These are phyloP conservation scores for Cryptoprocta ferox DNA, from an alignment of 2,797 vertebrate genomes.

Conservation along the genomic window DNA sequence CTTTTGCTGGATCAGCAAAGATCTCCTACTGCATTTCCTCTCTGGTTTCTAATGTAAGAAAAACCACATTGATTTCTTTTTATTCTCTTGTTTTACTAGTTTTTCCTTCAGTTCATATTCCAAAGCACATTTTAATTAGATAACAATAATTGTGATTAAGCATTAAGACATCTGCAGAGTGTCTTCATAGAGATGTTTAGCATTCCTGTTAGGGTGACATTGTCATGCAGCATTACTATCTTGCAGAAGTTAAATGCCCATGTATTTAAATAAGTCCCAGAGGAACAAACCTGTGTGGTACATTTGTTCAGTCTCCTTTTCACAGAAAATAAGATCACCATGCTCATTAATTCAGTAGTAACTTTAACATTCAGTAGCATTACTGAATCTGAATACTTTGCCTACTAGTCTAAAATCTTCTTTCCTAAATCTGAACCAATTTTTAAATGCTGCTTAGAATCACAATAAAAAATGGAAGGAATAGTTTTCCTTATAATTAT, in stretches of 20 bases:
- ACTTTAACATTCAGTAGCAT: too few species aligned
- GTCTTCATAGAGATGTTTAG: conserved; percentile 40
- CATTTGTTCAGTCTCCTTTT: conserved; percentile 46
- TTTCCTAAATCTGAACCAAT: background rate
- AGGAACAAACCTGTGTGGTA: background rate
- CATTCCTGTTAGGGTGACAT: conserved; percentile 37
- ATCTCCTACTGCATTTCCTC: conserved; percentile 16
- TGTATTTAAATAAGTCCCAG: conserved; percentile 52
- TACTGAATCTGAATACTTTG: background rate
- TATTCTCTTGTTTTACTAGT: background rate
- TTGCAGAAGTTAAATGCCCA: conserved; percentile 49
- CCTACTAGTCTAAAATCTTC: background rate
- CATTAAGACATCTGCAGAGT: conserved; percentile 39
- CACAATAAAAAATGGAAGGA: conserved; percentile 20
- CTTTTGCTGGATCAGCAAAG: conserved; percentile 69
- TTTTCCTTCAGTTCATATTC: conserved; percentile 71
- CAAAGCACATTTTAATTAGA: conserved; percentile 67
- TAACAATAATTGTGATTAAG: conserved; percentile 54
- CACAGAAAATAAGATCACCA: conserved; percentile 29
- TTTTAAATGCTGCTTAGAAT: conserved; percentile 38
- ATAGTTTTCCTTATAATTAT: background rate
- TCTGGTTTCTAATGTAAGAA: conserved; percentile 49
- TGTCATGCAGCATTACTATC: conserved; percentile 21
- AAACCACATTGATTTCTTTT: conserved; percentile 65
- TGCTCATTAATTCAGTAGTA: conserved; percentile 38